A percentile compares a stretch with the other conserved stretches of the same genome.
Conservation (phyloP, 2,888 invertebrate species). For the Troglohyphantes excavatus region DNA sequence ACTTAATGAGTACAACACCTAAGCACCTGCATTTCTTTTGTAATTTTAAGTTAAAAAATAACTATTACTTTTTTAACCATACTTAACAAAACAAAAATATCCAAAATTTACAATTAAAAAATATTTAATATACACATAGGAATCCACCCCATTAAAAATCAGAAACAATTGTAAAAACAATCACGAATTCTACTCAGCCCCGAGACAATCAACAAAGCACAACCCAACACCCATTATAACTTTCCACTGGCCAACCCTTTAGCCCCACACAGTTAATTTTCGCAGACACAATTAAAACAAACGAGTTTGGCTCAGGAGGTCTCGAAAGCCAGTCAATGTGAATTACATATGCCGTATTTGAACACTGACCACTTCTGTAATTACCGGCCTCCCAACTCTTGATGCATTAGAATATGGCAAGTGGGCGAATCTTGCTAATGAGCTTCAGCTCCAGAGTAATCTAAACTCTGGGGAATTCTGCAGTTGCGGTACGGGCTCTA, state of each 20-base stretch:
- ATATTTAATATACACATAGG: too few relatives aligned
- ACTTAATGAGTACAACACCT: too few relatives aligned
- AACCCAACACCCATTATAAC: too few relatives aligned
- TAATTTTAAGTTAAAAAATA: too few relatives aligned
- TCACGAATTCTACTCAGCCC: neutral
- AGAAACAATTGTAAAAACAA: too few relatives aligned
- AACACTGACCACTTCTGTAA: constrained; percentile 65
- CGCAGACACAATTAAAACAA: constrained; percentile 37
- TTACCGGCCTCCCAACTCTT: constrained; percentile 29
- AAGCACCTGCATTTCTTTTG: too few relatives aligned
- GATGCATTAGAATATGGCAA: constrained; percentile 51
- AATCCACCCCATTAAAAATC: too few relatives aligned
- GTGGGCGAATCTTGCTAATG: constrained; percentile 64
- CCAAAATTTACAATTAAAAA: too few relatives aligned
- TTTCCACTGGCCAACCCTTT: constrained; percentile 1
- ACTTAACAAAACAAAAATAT: too few relatives aligned
- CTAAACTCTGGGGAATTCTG: constrained; percentile 23
- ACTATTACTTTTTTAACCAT: too few relatives aligned
- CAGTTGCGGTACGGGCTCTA: neutral
- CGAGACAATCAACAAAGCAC: neutral
- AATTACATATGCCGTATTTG: constrained; percentile 38
- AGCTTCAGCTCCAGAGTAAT: constrained; percentile 23
- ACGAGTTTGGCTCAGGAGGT: constrained; percentile 37
- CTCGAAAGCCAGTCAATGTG: constrained; percentile 37
- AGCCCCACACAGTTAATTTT: constrained; percentile 5